phyloP scores from a whole-genome alignment of 1,140 invertebrate species.

The Scylla paramamosain region DNA sequence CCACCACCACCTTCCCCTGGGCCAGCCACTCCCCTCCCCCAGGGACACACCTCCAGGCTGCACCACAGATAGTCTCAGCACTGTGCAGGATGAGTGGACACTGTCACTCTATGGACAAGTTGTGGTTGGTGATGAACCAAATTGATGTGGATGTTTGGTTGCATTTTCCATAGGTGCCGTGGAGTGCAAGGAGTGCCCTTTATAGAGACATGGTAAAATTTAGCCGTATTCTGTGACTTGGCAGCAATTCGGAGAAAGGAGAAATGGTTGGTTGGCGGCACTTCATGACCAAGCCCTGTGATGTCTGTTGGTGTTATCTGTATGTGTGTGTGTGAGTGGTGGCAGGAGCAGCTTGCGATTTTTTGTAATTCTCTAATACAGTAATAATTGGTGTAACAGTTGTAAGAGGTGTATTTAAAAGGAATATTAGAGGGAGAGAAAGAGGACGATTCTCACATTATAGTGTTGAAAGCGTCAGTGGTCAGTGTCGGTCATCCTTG shows the following conservation, averaged over 20 bases:
- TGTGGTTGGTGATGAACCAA: no score
- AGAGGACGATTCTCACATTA: neutral
- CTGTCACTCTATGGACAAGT: no score
- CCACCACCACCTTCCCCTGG: neutral
- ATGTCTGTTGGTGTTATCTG: neutral
- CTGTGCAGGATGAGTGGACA: neutral
- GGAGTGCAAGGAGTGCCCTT: no score
- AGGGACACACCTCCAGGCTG: neutral
- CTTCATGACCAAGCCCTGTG: slow-evolving; percentile 8
- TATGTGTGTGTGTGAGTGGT: neutral
- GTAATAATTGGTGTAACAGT: slow-evolving; percentile 2
- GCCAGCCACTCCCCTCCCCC: neutral
- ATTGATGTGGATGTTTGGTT: no score
- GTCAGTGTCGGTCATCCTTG: neutral
- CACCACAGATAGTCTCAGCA: neutral
- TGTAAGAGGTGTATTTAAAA: slow-evolving; percentile 6
- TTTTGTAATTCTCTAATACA: neutral
- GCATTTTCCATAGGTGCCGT: no score
- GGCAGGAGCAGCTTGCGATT: slow-evolving; percentile 4
- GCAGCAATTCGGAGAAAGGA: no score
- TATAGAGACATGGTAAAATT: no score
- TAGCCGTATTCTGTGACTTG: no score
- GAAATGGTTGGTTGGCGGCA: neutral
- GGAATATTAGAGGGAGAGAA: neutral
- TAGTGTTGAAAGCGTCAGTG: neutral